Conservation (phyloP, 1,140 invertebrate species). For the Saxidomus purpurata region DNA sequence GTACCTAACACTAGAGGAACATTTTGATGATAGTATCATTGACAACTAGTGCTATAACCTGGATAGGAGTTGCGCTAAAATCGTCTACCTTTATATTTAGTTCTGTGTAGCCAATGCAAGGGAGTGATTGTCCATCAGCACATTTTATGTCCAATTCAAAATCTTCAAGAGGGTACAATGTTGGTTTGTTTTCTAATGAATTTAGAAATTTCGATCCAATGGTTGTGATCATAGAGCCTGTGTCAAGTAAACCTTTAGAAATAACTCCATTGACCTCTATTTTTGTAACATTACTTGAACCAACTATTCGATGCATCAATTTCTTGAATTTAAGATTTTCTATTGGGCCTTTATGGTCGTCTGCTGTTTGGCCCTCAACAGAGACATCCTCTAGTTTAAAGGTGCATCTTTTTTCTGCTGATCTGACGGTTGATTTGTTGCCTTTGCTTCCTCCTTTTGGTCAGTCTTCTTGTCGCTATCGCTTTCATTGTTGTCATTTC, state of each 20-base stretch:
- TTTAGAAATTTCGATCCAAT: not conserved
- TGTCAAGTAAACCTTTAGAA: not conserved
- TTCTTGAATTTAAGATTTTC: not conserved
- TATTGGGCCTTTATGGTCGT: not conserved
- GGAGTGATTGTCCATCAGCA: not conserved
- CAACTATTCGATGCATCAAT: not conserved
- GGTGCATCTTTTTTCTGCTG: no score
- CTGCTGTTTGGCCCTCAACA: not conserved
- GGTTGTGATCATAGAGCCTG: not conserved
- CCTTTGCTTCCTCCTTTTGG: no score
- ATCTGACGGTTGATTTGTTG: no score
- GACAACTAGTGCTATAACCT: not conserved
- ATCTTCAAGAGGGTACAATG: not conserved
- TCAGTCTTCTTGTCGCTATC: not conserved
- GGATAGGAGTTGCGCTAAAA: not conserved
- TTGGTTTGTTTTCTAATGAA: not conserved
- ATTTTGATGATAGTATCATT: not conserved
- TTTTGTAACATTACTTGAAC: not conserved
- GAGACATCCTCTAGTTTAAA: not conserved
- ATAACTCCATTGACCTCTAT: not conserved
- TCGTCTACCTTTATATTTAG: not conserved
- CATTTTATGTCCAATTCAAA: slow-evolving; percentile 13
- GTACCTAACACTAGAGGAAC: slow-evolving; percentile 24
- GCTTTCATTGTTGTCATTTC: not conserved
- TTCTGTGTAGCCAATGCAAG: not conserved